phyloP scores from a whole-genome alignment of 1,140 invertebrate species.

The Zeugodacus cucurbitae region DNA sequence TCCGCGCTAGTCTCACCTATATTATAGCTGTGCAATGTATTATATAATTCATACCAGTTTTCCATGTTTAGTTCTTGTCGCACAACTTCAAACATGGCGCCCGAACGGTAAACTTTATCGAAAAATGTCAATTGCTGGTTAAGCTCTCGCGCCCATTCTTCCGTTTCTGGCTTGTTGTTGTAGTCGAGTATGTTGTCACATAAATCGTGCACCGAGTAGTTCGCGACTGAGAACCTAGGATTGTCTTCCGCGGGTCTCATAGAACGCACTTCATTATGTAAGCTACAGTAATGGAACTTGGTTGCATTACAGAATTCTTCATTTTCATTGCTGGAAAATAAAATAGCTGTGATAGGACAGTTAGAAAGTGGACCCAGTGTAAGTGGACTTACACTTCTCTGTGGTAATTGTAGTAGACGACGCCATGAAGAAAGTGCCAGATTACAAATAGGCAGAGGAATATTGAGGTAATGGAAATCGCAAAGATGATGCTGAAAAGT shows the following conservation, averaged over 20 bases:
- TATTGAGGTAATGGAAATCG: not conserved
- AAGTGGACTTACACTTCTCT: not conserved
- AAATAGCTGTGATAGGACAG: too few species aligned
- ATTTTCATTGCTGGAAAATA: not conserved
- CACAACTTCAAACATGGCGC: not conserved
- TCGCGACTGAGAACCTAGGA: not conserved
- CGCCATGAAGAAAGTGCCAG: not conserved
- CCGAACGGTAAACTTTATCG: not conserved
- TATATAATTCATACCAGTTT: not conserved
- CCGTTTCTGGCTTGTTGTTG: not conserved
- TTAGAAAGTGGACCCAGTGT: too few species aligned
- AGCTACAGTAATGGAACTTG: not conserved
- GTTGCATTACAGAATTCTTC: not conserved
- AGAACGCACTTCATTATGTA: not conserved
- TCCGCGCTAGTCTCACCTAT: not conserved
- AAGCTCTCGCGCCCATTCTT: not conserved
- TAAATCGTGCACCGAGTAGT: not conserved
- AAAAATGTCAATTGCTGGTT: not conserved
- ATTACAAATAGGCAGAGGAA: not conserved
- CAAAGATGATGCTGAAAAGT: not conserved
- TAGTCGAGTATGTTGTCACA: not conserved
- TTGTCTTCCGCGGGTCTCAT: not conserved
- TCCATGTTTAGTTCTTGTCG: not conserved
- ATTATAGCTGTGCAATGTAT: not conserved
- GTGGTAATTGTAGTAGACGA: not conserved